Evolutionary conservation across 2,888 invertebrate species (phyloP).

Genomic region (Drosophila buzzatii): DNA sequence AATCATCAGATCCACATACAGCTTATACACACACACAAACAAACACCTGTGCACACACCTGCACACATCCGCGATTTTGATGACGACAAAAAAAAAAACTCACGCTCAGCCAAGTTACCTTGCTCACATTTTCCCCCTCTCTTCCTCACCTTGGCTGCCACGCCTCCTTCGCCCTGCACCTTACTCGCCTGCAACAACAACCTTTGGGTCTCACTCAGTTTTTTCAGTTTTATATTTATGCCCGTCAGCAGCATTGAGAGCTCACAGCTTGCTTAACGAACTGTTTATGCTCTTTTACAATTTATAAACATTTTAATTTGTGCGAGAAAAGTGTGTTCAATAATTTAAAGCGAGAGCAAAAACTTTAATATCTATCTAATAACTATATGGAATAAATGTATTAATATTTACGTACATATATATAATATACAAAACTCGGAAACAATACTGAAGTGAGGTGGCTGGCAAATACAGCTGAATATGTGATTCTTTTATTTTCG

Average conservation of each 20-base stretch:
- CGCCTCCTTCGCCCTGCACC: not conserved
- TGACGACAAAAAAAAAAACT: constrained; percentile 62
- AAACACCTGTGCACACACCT: constrained; percentile 10
- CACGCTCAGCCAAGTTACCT: constrained; percentile 16
- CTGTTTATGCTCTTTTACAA: constrained; percentile 14
- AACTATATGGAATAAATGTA: no score
- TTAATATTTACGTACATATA: no score
- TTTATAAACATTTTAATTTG: constrained; percentile 1
- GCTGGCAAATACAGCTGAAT: no score
- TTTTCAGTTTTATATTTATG: constrained; percentile 16
- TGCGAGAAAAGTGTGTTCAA: not conserved
- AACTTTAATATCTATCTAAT: not conserved
- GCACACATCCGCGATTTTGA: constrained; percentile 46
- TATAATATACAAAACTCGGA: not conserved
- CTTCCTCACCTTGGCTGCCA: not conserved
- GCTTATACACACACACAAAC: constrained; percentile 13
- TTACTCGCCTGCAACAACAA: not conserved
- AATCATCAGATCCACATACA: constrained; percentile 56
- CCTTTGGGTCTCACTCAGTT: constrained; percentile 12
- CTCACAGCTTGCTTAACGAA: constrained; percentile 14
- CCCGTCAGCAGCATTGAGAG: not conserved
- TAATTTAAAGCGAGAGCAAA: not conserved
- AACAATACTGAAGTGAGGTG: not conserved
- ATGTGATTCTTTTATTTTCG: no score
- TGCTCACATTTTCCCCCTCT: not conserved